Conservation (phyloP, 2,888 invertebrate species). For the Sphaeridia pumilis region DNA sequence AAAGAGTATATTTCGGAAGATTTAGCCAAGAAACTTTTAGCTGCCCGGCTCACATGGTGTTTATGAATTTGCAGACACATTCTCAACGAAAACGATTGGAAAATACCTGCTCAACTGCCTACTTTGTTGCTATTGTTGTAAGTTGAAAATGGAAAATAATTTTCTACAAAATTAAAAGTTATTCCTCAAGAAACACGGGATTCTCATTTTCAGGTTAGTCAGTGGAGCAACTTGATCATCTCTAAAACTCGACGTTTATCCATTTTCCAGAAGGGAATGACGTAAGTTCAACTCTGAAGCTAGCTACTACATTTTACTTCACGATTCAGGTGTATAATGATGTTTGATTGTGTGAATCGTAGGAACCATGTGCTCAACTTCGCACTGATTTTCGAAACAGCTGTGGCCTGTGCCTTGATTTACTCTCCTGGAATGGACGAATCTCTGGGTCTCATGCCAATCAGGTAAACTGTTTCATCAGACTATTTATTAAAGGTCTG, state of each 20-base stretch:
- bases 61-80: conserved; percentile 17
- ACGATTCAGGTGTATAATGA: neutral
- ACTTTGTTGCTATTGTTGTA: conserved; percentile 52
- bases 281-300: conserved; percentile 7
- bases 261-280: conserved; percentile 17
- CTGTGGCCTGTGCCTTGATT: conserved; percentile 42
- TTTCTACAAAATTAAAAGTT: neutral
- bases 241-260: conserved; percentile 19
- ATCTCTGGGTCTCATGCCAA: conserved; percentile 37
- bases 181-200: neutral
- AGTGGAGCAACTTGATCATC: conserved; percentile 25
- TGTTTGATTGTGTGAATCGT: neutral
- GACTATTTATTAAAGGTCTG: neutral
- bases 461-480: conserved; percentile 19
- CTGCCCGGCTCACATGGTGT: neutral
- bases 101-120: conserved; percentile 25
- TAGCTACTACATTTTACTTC: neutral
- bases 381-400: conserved; percentile 49
- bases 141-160: conserved; percentile 9
- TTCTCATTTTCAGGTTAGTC: conserved; percentile 5
- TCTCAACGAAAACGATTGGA: conserved; percentile 19
- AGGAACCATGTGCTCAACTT: conserved; percentile 51
- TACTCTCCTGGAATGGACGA: conserved; percentile 45
- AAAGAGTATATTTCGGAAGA: neutral
- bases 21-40: neutral